Evolutionary conservation across 1,140 invertebrate species (phyloP), one percentile per base, ranked within the genome.

Genomic region (Drosophila rufa): DNA sequence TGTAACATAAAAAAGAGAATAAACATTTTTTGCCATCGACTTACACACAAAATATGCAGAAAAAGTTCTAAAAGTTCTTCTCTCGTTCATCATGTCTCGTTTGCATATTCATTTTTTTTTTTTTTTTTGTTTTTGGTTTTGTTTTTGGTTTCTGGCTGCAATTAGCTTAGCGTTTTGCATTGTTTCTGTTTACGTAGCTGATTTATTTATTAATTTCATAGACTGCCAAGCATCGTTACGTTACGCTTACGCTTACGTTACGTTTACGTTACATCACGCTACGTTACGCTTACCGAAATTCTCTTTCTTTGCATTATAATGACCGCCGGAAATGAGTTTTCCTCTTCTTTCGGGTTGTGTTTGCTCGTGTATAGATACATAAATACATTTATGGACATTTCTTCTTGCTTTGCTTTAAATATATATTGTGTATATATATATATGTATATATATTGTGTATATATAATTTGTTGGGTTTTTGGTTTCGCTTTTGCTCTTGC

Each of bases 301-400:
- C 36, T 56, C 19, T 11, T 40, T 38, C 17, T 15, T 15, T 15
- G 51, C 51, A 38, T 19, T 22, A 55, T 55, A 55, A 55, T 55
- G 51, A 14, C 51, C 22, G 53, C 53, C 40, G 53, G 53, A 36
- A 43, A 60, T 33, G 8, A 36, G 2, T 61, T 17, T 40, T 58
- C 12, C 19, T 30, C 58, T 43, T 33, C 53, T 51, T 66, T 62
- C 47, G 56, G 55, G 59, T 82, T 69, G 66, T 75, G 65, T 84
- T 80, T 64, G 75, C 65, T 79, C 67, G 82, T 87, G 84, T 87
- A 89, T 89, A 87, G 84, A 87, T 87, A 87, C 83, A 89, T 87
- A 89, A 87, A 89, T 87, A 87, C 83, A 87, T 89, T 87, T 87
- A 87, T 87, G 83, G 83, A 87, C 83, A 87, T 87, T 89, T 82